phyloP scores from a whole-genome alignment of 1,140 invertebrate species.

The Melanaphis sacchari region DNA sequence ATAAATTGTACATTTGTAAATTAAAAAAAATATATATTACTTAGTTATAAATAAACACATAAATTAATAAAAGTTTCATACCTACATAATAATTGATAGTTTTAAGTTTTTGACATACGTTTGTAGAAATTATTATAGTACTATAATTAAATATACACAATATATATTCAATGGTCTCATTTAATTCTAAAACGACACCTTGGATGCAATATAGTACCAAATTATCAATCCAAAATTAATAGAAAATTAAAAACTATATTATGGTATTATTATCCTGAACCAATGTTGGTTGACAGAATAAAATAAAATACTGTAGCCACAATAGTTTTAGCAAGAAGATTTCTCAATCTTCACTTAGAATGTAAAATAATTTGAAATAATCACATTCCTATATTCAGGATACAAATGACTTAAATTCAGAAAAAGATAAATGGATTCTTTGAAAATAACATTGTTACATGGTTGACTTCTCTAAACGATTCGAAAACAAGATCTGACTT shows the following conservation, averaged over 20 bases:
- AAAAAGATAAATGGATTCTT: background rate
- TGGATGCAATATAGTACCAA: background rate
- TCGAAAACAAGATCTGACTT: background rate
- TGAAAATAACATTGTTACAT: background rate
- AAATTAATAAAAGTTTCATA: too few species aligned
- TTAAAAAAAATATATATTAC: too few species aligned
- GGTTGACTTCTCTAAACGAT: background rate
- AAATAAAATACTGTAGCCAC: background rate
- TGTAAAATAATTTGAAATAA: background rate
- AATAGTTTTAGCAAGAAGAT: background rate
- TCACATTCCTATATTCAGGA: background rate
- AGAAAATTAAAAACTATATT: background rate
- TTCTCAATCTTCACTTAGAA: background rate
- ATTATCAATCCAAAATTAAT: background rate
- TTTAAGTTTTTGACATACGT: too few species aligned
- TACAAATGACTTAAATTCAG: background rate
- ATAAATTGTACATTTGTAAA: background rate
- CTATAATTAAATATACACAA: too few species aligned
- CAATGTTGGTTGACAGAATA: background rate
- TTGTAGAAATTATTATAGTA: too few species aligned
- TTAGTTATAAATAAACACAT: too few species aligned
- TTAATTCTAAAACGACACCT: background rate
- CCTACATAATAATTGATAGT: too few species aligned
- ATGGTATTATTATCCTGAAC: background rate
- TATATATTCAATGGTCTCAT: too few species aligned